phyloP scores from a whole-genome alignment of 1,140 invertebrate species.

The Hylaeus anthracinus region DNA sequence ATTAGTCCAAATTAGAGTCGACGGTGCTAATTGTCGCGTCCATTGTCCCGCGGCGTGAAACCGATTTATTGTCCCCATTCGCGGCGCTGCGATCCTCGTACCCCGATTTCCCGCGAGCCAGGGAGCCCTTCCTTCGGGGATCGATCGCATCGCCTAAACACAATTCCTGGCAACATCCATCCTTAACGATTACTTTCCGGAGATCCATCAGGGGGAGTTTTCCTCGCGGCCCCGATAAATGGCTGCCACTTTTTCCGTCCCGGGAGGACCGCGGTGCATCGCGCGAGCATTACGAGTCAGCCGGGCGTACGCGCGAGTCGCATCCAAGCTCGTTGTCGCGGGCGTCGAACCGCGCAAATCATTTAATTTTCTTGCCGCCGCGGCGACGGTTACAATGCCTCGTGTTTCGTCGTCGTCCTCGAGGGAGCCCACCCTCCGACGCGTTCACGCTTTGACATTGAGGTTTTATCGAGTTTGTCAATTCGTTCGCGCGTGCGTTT shows the following conservation, averaged over 20 bases:
- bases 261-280: not conserved
- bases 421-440: slow-evolving; percentile 8
- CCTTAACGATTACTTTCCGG: slow-evolving; percentile 37
- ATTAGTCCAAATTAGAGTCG: slow-evolving; percentile 65
- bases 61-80: slow-evolving; percentile 61
- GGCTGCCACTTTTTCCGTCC: slow-evolving; percentile 13
- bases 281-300: not conserved
- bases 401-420: not conserved
- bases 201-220: not conserved
- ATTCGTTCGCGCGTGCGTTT: slow-evolving; percentile 26
- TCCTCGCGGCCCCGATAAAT: slow-evolving; percentile 20
- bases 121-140: slow-evolving; percentile 12
- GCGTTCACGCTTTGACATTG: slow-evolving; percentile 2
- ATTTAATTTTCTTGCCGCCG: slow-evolving; percentile 23
- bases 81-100: not conserved
- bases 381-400: not conserved
- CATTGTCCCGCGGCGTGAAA: slow-evolving; percentile 60
- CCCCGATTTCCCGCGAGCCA: slow-evolving; percentile 43
- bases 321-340: not conserved
- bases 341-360: slow-evolving; percentile 20
- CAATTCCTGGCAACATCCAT: slow-evolving; percentile 20
- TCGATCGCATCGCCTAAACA: slow-evolving; percentile 35
- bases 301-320: not conserved
- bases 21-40: slow-evolving; percentile 58
- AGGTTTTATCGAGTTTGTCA: slow-evolving; percentile 39